Evolutionary conservation across 1,140 invertebrate genomes (phyloP).

Genomic region (Colletes gigas): DNA sequence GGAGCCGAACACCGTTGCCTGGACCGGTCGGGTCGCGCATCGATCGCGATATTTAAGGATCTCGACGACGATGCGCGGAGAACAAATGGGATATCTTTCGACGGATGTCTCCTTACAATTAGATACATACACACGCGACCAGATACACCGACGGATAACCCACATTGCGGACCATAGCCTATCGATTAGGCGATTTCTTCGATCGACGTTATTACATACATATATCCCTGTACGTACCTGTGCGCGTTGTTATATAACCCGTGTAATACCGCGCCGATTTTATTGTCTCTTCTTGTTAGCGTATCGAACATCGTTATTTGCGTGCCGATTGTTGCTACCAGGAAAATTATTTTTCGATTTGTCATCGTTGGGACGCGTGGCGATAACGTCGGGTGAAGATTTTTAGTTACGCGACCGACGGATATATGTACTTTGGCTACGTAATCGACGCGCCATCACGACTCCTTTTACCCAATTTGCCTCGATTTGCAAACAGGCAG

Average conservation of each 20-base stretch:
- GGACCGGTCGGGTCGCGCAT: background rate
- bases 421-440: no score
- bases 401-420: no score
- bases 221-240: conserved; percentile 40
- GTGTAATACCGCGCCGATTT: conserved; percentile 22
- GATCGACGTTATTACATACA: conserved; percentile 60
- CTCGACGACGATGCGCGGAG: conserved; percentile 7
- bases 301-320: conserved; percentile 7
- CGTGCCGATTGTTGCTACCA: background rate
- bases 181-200: conserved; percentile 65
- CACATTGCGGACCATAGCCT: conserved; percentile 67
- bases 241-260: conserved; percentile 12
- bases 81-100: conserved; percentile 24
- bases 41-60: conserved; percentile 6
- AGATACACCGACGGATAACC: conserved; percentile 38
- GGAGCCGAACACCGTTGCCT: conserved; percentile 17
- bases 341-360: conserved; percentile 9
- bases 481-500: no score
- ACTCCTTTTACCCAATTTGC: no score
- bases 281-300: conserved; percentile 38
- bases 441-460: no score
- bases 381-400: background rate
- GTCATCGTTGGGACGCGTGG: background rate
- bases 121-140: conserved; percentile 6
- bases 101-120: conserved; percentile 3